Evolutionary conservation across 2,888 invertebrate genomes (phyloP).

Genomic region (Azorinus chamasolen): DNA sequence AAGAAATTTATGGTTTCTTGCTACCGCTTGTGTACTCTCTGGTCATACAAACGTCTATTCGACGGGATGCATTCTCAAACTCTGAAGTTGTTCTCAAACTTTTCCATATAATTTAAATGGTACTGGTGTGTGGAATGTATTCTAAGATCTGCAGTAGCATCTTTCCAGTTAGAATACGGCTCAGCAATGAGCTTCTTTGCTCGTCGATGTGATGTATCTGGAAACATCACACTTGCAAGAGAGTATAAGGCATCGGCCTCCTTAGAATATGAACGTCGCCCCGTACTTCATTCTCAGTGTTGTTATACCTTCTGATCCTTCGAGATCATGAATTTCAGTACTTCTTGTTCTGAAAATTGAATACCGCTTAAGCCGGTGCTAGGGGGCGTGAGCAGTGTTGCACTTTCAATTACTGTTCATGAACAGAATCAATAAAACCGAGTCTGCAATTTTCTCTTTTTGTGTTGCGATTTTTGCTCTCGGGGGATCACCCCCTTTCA

Average conservation of each 20-base stretch:
- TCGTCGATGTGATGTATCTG: slow-evolving; percentile 40
- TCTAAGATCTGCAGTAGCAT: slow-evolving; percentile 43
- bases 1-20: slow-evolving; percentile 28
- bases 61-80: background rate
- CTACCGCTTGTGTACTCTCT: slow-evolving; percentile 3
- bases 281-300: too few species aligned
- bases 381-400: too few species aligned
- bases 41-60: slow-evolving; percentile 31
- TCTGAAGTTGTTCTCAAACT: slow-evolving; percentile 21
- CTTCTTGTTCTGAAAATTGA: too few species aligned
- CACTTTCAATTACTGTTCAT: too few species aligned
- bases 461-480: too few species aligned
- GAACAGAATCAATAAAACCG: too few species aligned
- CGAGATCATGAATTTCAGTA: too few species aligned
- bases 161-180: slow-evolving; percentile 55
- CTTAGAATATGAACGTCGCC: too few species aligned
- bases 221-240: slow-evolving; percentile 42
- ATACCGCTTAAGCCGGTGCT: too few species aligned
- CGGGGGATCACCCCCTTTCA: too few species aligned
- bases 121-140: slow-evolving; percentile 26
- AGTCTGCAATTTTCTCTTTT: too few species aligned
- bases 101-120: slow-evolving; percentile 33
- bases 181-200: slow-evolving; percentile 40
- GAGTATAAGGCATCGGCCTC: slow-evolving; percentile 41
- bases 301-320: too few species aligned